phyloP scores from a whole-genome alignment of 2,797 vertebrate species.

The Podargus strigoides region DNA sequence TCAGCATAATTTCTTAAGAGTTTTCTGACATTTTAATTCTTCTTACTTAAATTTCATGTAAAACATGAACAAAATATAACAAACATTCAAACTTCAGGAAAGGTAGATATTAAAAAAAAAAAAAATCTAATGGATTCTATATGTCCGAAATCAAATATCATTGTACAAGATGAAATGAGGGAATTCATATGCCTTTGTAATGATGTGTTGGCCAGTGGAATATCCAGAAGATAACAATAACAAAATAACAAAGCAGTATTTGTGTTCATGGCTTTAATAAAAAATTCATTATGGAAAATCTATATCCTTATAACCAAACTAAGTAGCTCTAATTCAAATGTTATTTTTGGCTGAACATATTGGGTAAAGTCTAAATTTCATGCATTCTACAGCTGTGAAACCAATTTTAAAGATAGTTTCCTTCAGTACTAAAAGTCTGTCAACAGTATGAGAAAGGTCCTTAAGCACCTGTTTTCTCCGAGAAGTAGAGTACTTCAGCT shows the following conservation, averaged over 20 bases:
- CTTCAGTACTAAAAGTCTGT: not conserved
- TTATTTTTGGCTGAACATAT: not conserved
- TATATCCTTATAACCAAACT: not conserved
- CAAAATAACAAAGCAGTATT: not conserved
- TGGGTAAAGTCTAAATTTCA: not conserved
- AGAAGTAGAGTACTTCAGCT: not conserved
- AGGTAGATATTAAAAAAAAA: not conserved
- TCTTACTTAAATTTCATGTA: not conserved
- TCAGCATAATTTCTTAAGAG: not conserved
- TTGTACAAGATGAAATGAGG: not conserved
- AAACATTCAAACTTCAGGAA: not conserved
- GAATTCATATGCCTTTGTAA: not conserved
- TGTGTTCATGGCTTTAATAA: not conserved
- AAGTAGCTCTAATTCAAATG: not conserved
- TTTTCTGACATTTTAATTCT: not conserved
- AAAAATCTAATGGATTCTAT: not conserved
- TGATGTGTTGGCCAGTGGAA: not conserved
- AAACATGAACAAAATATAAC: not conserved
- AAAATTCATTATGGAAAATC: not conserved
- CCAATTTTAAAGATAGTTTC: not conserved
- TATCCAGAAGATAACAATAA: not conserved
- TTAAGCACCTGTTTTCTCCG: not conserved
- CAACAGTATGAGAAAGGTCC: not conserved
- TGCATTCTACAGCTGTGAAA: not conserved
- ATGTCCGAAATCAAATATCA: not conserved